Base-by-base conservation (phyloP, 2,888 invertebrate species). In the Ormyrus pomaceus region DNA sequence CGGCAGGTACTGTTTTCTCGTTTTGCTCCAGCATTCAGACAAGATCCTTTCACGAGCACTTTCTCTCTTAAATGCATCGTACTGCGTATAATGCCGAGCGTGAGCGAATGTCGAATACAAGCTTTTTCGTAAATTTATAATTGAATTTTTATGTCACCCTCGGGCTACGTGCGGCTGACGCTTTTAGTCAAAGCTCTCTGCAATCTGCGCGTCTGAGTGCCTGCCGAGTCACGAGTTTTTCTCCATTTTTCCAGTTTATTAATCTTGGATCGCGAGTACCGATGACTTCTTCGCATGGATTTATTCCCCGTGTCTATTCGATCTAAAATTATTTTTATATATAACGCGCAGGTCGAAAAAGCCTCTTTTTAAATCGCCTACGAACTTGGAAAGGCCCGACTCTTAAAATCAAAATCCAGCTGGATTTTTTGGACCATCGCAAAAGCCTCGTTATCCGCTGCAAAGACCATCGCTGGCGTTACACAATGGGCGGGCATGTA, bases 91-190 rank as follows among this genome's bases (percentile, higher is more conserved):
- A 53, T 19, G 48, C 59, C 55, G 55, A 34, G 66, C 72, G 77
- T 80, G 58, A 80, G 76, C 58, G 59, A 59, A 19, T 55, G 66
- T 65, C 79, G 70, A 64, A 70, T 66, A 46, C 71, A 51, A 66
- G 71, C 66, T 72, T 51, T 19, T 19, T 55, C 45, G 34, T 62
- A 76, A 71, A 80, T 77, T 72, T 56, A 62, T 69, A 73, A 69
- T 55, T 71, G 45, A 51, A 68, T 73, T 68, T 73, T 79, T 69
- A 55, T 34, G 11, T 19, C 19, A 19, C 19, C 19, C 19, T 19
- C 19, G 11, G 56, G 19, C 10, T 19, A 19, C 4, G 55, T 34
- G 46, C 58, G 8, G n/a, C 5, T 34, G 5, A 34, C 5, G 2
- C 46, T 9, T 3, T n/a, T 13, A 19, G n/a, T 10, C 48, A 56